Conservation (phyloP, 2,888 invertebrate genomes). For the Horisme vitalbata region DNA sequence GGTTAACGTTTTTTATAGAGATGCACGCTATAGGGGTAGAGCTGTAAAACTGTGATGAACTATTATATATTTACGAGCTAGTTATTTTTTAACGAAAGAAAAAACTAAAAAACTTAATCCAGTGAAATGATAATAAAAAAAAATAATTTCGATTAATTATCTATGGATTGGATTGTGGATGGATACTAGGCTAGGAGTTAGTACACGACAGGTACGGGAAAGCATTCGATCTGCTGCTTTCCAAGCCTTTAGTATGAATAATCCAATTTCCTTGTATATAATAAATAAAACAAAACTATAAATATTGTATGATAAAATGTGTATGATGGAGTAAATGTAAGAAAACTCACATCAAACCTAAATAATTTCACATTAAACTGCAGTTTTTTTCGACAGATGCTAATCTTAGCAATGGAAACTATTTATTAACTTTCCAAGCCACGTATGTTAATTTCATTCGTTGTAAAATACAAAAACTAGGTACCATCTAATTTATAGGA, state of each 20-base stretch:
- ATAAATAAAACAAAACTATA: too few species aligned
- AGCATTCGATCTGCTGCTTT: too few species aligned
- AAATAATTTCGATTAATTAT: neutral
- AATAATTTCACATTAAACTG: neutral
- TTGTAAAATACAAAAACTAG: conserved; percentile 42
- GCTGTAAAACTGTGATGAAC: conserved; percentile 37
- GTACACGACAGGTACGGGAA: too few species aligned
- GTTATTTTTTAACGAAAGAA: neutral
- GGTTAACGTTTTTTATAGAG: conserved; percentile 57
- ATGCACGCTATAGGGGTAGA: conserved; percentile 40
- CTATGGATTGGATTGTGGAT: too few species aligned
- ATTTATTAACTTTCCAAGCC: conserved; percentile 13
- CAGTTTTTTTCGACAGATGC: neutral
- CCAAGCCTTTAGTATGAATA: too few species aligned
- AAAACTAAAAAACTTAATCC: too few species aligned
- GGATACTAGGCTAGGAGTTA: too few species aligned
- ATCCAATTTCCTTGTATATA: too few species aligned
- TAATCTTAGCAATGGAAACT: neutral
- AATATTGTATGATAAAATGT: too few species aligned
- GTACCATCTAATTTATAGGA: conserved; percentile 52
- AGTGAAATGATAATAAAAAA: too few species aligned
- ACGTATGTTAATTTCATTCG: conserved; percentile 38
- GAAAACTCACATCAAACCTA: too few species aligned
- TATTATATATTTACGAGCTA: conserved; percentile 37
- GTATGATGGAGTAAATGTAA: too few species aligned